Evolutionary conservation across 92 coral and sea anemone genomes (phyloP).

Genomic region (Umimayanthus kanabou): DNA sequence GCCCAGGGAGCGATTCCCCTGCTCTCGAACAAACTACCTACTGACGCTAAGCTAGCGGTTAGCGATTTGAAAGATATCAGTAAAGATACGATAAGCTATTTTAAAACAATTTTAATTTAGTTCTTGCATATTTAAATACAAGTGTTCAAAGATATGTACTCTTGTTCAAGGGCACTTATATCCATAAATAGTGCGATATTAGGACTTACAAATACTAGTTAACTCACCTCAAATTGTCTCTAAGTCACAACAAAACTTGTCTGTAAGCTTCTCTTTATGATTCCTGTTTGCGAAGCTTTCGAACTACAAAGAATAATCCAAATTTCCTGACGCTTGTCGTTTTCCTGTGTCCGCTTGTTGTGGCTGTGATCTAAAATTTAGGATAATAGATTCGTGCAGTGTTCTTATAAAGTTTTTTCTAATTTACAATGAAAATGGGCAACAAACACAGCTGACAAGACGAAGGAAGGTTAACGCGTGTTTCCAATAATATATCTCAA

Average conservation of each 20-base stretch:
- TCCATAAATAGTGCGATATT: neutral
- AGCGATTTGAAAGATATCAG: neutral
- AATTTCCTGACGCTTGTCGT: neutral
- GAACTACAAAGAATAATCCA: neutral
- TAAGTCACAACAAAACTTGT: neutral
- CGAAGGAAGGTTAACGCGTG: too few species aligned
- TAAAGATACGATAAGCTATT: neutral
- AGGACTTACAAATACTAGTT: neutral
- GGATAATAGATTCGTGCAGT: too few species aligned
- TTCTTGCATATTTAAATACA: neutral
- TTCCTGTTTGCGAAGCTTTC: neutral
- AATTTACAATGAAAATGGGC: too few species aligned
- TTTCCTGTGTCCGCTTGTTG: conserved; percentile 31
- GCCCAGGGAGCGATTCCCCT: neutral
- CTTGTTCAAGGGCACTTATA: neutral
- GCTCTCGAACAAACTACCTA: neutral
- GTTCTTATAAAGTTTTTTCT: too few species aligned
- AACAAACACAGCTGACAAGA: too few species aligned
- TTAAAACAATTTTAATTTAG: too few species aligned
- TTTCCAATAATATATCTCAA: too few species aligned
- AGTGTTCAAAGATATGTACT: conserved; percentile 6
- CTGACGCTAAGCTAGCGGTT: neutral
- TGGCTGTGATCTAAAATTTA: conserved; percentile 23
- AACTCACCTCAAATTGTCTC: neutral
- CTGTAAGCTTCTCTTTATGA: neutral